Evolutionary conservation across 2,888 invertebrate genomes (phyloP).

Genomic region (Chrysotoxum bicinctum): DNA sequence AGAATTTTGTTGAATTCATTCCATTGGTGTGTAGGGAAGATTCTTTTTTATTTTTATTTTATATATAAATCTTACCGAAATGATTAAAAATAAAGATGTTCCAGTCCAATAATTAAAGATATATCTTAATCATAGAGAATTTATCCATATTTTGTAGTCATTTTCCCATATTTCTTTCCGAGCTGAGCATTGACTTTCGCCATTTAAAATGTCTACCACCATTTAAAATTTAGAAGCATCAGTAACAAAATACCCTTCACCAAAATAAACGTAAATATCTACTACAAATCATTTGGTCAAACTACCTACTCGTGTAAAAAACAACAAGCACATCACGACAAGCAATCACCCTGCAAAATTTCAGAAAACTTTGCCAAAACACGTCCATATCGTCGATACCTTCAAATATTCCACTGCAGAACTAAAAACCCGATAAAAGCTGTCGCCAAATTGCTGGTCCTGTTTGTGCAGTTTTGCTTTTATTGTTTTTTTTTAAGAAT

Average conservation of each 20-base stretch:
- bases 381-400: constrained; percentile 55
- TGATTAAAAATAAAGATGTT: too few species aligned
- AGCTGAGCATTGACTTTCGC: background rate
- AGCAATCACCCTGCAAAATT: constrained; percentile 29
- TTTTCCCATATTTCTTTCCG: too few species aligned
- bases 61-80: too few species aligned
- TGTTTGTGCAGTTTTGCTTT: background rate
- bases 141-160: too few species aligned
- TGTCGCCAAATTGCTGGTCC: constrained; percentile 60
- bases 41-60: too few species aligned
- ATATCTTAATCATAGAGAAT: too few species aligned
- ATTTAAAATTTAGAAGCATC: background rate
- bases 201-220: too few species aligned
- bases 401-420: constrained; percentile 34
- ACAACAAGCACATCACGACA: background rate
- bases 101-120: too few species aligned
- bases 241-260: background rate
- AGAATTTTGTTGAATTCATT: too few species aligned
- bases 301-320: constrained; percentile 17
- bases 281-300: constrained; percentile 3
- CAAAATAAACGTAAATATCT: background rate
- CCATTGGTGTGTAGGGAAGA: too few species aligned
- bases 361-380: constrained; percentile 46
- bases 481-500: constrained; percentile 1
- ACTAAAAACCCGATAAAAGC: constrained; percentile 57